Evolutionary conservation across 1,140 invertebrate genomes (phyloP).

Genomic region (Polypedilum vanderplanki): DNA sequence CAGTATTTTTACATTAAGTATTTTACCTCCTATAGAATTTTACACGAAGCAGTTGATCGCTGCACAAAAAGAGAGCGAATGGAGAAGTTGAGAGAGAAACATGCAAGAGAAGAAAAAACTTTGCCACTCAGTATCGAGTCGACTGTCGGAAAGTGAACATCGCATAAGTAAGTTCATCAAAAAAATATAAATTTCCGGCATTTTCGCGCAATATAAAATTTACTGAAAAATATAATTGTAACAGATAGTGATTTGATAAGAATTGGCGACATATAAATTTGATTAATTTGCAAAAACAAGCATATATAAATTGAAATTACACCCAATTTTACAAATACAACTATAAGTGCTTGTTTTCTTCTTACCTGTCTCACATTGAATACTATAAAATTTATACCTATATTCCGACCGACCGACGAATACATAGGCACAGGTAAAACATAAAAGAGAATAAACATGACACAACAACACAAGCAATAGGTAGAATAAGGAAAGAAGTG

Average conservation of each 20-base stretch:
- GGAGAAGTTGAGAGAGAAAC: too few relatives aligned
- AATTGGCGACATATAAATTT: neutral
- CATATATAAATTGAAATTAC: slow-evolving; percentile 9
- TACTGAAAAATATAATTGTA: neutral
- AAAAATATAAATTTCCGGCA: neutral
- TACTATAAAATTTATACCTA: neutral
- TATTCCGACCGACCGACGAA: neutral
- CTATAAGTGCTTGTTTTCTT: neutral
- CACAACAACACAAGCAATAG: slow-evolving; percentile 11
- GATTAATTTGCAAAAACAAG: slow-evolving; percentile 3
- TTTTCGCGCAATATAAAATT: neutral
- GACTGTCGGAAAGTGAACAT: neutral
- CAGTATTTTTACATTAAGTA: too few relatives aligned
- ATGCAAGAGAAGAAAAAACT: too few relatives aligned
- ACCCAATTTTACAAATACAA: slow-evolving; percentile 8
- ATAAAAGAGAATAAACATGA: neutral
- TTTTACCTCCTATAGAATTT: too few relatives aligned
- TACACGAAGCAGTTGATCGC: too few relatives aligned
- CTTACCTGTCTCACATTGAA: slow-evolving; percentile 8
- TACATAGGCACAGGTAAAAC: neutral
- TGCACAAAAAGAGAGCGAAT: too few relatives aligned
- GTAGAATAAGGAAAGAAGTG: slow-evolving; percentile 2
- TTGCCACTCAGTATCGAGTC: too few relatives aligned
- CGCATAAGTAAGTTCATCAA: neutral
- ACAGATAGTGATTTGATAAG: neutral